Percentiles rank a stretch among this genome's conserved stretches.
phyloP scores from a whole-genome alignment of 2,113 vertebrate species.

The Podarcis raffonei region DNA sequence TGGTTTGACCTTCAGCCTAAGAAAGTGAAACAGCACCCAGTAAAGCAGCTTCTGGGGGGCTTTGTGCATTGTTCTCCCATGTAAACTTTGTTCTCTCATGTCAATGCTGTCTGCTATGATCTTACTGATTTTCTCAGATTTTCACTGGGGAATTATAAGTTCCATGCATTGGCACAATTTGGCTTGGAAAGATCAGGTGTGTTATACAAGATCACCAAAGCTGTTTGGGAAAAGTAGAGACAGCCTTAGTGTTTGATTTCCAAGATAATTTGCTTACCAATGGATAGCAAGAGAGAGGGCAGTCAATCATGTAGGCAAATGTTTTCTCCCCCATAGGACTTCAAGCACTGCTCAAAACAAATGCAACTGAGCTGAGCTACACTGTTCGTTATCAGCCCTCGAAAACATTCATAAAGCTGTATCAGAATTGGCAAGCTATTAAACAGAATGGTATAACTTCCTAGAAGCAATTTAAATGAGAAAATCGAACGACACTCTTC shows the following conservation, averaged over 20 bases:
- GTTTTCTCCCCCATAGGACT: neutral
- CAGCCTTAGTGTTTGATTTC: neutral
- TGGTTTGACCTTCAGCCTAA: neutral
- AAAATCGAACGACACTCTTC: no score
- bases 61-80: neutral
- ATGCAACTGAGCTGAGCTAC: neutral
- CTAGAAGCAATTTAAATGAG: no score
- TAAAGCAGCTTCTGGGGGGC: neutral
- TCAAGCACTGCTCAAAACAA: neutral
- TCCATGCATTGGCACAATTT: neutral
- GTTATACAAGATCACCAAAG: neutral
- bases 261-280: neutral
- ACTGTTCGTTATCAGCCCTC: neutral
- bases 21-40: neutral
- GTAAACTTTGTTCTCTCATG: no score
- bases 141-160: neutral
- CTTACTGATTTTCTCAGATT: neutral
- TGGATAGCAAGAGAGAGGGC: neutral
- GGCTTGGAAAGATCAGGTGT: neutral
- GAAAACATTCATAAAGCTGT: neutral
- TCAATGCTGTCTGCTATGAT: neutral
- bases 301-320: neutral
- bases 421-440: neutral
- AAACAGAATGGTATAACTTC: no score
- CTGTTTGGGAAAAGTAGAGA: neutral